Evolutionary conservation across 1,140 invertebrate genomes (phyloP), one percentile per base, ranked within the genome.

Genomic region (Caenorhabditis elegans): DNA sequence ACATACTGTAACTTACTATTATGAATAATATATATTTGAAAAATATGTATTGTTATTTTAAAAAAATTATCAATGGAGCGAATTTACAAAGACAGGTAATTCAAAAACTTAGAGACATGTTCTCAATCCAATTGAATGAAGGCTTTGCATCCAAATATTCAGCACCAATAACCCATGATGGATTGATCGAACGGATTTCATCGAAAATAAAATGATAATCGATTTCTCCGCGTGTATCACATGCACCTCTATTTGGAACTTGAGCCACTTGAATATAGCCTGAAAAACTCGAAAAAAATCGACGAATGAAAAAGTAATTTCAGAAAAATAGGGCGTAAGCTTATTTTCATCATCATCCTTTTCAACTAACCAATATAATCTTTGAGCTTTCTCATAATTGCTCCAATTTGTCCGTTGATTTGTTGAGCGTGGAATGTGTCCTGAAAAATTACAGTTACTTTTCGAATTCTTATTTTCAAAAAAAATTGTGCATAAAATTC

Each of bases 251-350:
- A 19, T 19, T 10, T 10, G 60, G 60, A 0, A 76, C 65, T 47
- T 81, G 80, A n/a, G 80, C 80, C 28, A 81, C 80, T 60, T 81
- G 80, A 22, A 81, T 39, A 49, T 81, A 81, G 28, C 53, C 78
- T 79, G 34, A n/a, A 79, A 79, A n/a, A n/a, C n/a, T n/a, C n/a
- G 39, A 43, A 43, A 15, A 43, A 43, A 8, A 15, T n/a, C n/a
- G n/a, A n/a, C n/a, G n/a, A 43, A 43, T 43, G 39, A 43, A 43
- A 43, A 43, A 65, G n/a, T n/a, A n/a, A n/a, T n/a, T n/a, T n/a
- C n/a, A n/a, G n/a, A n/a, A n/a, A n/a, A n/a, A n/a, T n/a, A n/a
- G n/a, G n/a, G 92, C 92, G 24, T 19, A 22, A 76, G 1, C 17
- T 76, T 48, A 28, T 26, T 28, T 17, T 76, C 10, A 46, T 46